phyloP scores from a whole-genome alignment of 2,888 invertebrate species.

The Diplazon laetatorius region DNA sequence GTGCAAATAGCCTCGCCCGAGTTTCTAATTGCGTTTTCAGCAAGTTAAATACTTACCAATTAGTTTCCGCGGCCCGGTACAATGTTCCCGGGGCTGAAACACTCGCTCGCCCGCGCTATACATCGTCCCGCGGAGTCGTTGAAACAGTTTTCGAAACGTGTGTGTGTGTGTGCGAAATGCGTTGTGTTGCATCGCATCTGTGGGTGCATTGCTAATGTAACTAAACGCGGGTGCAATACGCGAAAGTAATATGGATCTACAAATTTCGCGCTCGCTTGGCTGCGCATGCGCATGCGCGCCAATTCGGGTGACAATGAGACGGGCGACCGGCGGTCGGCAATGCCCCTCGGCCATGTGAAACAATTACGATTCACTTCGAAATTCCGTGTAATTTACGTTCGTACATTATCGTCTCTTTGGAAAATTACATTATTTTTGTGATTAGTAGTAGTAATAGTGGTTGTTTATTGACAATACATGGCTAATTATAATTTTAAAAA shows the following conservation, averaged over 20 bases:
- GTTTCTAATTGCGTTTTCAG: slow-evolving; percentile 72
- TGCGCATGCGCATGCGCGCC: slow-evolving; percentile 38
- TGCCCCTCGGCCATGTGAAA: slow-evolving; percentile 53
- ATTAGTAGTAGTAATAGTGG: too few relatives aligned
- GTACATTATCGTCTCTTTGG: slow-evolving; percentile 11
- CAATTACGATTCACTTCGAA: slow-evolving; percentile 60
- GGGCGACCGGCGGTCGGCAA: slow-evolving; percentile 51
- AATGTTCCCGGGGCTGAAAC: slow-evolving; percentile 55
- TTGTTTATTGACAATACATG: too few relatives aligned
- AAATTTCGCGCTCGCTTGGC: too few relatives aligned
- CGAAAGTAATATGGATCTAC: slow-evolving; percentile 58
- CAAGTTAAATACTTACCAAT: slow-evolving; percentile 73
- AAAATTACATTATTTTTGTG: too few relatives aligned
- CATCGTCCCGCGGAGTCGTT: slow-evolving; percentile 4
- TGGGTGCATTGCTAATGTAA: slow-evolving; percentile 8
- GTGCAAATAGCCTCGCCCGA: slow-evolving; percentile 67
- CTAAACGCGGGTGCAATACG: slow-evolving; percentile 33
- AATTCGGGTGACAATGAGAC: slow-evolving; percentile 63
- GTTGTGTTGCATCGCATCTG: slow-evolving; percentile 5
- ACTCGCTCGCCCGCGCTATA: too few relatives aligned
- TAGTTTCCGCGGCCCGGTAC: slow-evolving; percentile 68
- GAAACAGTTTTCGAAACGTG: slow-evolving; percentile 50
- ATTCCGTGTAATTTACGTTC: too few relatives aligned
- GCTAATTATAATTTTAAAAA: too few relatives aligned
- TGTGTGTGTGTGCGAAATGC: too few relatives aligned